Conservation (phyloP, 2,113 vertebrate genomes). For the Neolamprologus longior region DNA sequence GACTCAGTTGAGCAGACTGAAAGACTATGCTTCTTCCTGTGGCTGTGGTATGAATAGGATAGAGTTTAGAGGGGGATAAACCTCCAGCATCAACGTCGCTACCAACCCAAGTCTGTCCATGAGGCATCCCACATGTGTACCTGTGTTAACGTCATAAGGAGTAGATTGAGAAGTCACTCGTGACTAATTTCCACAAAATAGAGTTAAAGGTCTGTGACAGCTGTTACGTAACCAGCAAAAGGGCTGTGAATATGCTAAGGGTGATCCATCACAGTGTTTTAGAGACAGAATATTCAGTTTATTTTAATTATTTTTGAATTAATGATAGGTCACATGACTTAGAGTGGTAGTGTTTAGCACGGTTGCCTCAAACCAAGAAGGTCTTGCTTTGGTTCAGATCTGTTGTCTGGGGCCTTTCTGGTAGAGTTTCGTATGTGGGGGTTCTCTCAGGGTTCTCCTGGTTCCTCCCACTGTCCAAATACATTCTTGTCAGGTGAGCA, state of each 20-base stretch:
- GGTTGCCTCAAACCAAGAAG: neutral
- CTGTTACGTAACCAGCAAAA: neutral
- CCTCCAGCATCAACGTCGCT: neutral
- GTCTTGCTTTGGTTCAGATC: neutral
- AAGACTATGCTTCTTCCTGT: neutral
- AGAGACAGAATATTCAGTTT: neutral
- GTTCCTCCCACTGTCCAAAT: neutral
- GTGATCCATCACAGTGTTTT: neutral
- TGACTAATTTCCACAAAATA: neutral
- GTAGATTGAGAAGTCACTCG: neutral
- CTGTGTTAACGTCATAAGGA: accelerated
- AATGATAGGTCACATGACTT: neutral
- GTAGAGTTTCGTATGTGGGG: accelerated
- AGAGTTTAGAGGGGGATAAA: neutral
- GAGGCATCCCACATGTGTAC: neutral
- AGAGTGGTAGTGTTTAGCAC: neutral
- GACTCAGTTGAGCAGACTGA: neutral
- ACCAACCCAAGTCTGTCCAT: neutral
- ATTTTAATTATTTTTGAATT: neutral
- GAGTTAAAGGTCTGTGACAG: neutral
- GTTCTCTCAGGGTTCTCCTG: neutral
- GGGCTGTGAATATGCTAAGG: neutral
- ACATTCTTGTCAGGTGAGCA: neutral
- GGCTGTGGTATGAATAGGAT: neutral
- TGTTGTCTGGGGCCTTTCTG: neutral